phyloP scores from a whole-genome alignment of 2,888 invertebrate genomes.

The Boloria euphrosyne region DNA sequence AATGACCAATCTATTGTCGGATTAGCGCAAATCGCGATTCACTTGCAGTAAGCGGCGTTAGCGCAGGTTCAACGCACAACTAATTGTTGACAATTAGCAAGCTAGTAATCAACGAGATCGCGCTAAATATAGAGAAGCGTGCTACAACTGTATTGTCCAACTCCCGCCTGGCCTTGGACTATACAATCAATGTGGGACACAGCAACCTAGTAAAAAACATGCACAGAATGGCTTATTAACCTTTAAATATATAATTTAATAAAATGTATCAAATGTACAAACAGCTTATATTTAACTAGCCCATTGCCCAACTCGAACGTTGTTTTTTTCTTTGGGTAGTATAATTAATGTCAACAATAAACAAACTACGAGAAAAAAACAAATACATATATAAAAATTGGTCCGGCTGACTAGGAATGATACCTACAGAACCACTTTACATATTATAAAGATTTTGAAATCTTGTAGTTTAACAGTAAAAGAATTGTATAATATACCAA shows the following conservation, averaged over 20 bases:
- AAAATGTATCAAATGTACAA: neutral
- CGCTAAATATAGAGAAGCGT: slow-evolving; percentile 70
- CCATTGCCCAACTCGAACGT: neutral
- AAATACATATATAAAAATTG: no score
- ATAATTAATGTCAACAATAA: no score
- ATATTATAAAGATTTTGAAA: no score
- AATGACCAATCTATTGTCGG: neutral
- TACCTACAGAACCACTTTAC: no score
- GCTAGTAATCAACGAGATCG: slow-evolving; percentile 65
- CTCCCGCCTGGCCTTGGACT: slow-evolving; percentile 29
- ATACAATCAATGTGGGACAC: slow-evolving; percentile 26
- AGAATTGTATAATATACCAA: no score
- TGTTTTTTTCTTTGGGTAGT: no score
- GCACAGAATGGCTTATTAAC: neutral
- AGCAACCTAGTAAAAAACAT: slow-evolving; percentile 14
- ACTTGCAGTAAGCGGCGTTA: slow-evolving; percentile 44
- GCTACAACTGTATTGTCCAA: slow-evolving; percentile 38
- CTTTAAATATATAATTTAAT: neutral
- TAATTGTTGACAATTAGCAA: slow-evolving; percentile 78
- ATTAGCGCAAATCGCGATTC: slow-evolving; percentile 18
- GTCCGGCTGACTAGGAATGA: no score
- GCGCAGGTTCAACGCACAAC: slow-evolving; percentile 76
- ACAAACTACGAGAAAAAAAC: no score
- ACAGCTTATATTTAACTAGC: neutral
- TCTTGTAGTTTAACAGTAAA: no score